Conservation (phyloP, 1,140 invertebrate species). For the Calephelis virginiensis region DNA sequence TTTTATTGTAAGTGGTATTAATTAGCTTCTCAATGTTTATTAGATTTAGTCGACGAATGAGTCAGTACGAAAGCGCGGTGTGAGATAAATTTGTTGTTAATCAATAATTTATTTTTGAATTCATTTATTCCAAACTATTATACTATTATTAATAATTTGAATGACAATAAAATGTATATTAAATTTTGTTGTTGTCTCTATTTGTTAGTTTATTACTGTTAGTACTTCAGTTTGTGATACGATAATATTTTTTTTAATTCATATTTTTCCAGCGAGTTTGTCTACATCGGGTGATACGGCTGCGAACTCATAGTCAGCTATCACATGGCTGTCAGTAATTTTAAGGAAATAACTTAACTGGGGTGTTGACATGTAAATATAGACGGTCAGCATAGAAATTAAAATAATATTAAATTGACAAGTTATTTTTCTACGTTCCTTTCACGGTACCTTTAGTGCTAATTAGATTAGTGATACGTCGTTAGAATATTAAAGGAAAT, state of each 20-base stretch:
- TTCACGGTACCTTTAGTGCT: constrained; percentile 68
- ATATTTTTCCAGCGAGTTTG: constrained; percentile 39
- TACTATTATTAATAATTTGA: constrained; percentile 20
- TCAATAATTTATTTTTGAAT: constrained; percentile 22
- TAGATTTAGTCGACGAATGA: constrained; percentile 78
- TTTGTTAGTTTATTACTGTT: background rate
- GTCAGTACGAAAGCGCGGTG: constrained; percentile 65
- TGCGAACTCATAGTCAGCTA: constrained; percentile 74
- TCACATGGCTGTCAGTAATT: constrained; percentile 78
- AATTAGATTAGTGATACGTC: constrained; percentile 56
- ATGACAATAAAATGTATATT: constrained; percentile 18
- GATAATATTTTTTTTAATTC: background rate
- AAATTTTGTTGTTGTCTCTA: constrained; percentile 8
- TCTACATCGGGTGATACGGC: constrained; percentile 64
- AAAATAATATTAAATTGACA: constrained; percentile 71
- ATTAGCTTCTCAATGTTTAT: constrained; percentile 77
- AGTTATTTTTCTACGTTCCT: constrained; percentile 76
- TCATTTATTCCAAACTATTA: constrained; percentile 8
- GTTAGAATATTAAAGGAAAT: constrained; percentile 40
- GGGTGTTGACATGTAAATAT: constrained; percentile 77
- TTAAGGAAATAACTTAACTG: constrained; percentile 71
- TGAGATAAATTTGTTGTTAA: constrained; percentile 66
- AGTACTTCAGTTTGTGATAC: background rate
- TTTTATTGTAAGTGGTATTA: constrained; percentile 56
- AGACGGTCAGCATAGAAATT: constrained; percentile 73